Percentiles rank a stretch among this genome's conserved stretches.
phyloP scores from a whole-genome alignment of 2,113 vertebrate genomes.

The Thamnophis sirtalis region DNA sequence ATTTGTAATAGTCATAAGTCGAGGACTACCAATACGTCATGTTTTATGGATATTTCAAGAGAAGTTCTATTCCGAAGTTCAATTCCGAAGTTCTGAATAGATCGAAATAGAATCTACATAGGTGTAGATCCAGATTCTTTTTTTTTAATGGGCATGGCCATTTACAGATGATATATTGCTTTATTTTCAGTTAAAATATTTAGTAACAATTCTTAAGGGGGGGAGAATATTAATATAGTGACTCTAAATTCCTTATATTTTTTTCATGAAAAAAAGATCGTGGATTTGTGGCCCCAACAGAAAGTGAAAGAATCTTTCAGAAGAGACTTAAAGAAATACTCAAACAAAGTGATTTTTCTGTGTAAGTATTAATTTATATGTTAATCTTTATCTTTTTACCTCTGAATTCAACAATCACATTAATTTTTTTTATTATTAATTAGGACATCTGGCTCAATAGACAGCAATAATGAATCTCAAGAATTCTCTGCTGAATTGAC shows the following conservation, averaged over 20 bases:
- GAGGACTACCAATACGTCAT: neutral
- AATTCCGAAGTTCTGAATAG: too few species aligned
- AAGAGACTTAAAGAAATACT: conserved; percentile 92
- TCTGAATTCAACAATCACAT: conserved; percentile 38
- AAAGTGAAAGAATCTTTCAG: conserved; percentile 90
- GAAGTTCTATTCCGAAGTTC: neutral
- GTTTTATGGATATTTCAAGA: neutral
- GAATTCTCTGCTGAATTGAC: conserved; percentile 81
- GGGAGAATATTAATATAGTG: neutral
- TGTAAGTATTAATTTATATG: conserved; percentile 78
- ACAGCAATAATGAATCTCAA: conserved; percentile 75
- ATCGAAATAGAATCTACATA: too few species aligned
- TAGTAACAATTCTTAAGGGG: neutral
- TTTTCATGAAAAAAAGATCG: conserved; percentile 80
- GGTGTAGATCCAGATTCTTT: neutral
- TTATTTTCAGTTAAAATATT: neutral
- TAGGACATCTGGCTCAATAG: conserved; percentile 80
- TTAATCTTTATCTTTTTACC: conserved; percentile 42
- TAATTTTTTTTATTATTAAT: conserved; percentile 55
- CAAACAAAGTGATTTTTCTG: conserved; percentile 86
- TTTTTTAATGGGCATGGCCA: neutral
- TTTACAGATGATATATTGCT: neutral
- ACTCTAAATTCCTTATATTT: neutral
- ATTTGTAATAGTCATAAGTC: neutral
- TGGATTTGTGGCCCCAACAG: conserved; percentile 75